Evolutionary conservation across 1,140 invertebrate species (phyloP).

Genomic region (Lepidurus packardi): DNA sequence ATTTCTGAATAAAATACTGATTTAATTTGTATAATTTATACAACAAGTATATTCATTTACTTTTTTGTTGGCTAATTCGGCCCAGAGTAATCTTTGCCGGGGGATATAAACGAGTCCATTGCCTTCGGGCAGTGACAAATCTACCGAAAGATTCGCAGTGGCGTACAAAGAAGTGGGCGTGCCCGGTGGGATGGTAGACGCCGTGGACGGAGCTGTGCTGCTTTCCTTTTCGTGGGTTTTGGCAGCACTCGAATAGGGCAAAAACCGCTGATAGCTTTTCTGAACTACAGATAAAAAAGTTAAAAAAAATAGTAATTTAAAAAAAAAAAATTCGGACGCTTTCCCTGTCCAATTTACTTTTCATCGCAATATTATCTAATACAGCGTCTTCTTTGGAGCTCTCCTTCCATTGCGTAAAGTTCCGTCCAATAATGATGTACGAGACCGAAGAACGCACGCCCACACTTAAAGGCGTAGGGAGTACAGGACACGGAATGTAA

Average conservation of each 20-base stretch:
- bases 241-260: slow-evolving; percentile 42
- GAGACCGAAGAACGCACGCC: background rate
- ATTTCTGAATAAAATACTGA: too few relatives aligned
- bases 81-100: slow-evolving; percentile 59
- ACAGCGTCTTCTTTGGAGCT: slow-evolving; percentile 23
- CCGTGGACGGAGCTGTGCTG: background rate
- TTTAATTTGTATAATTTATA: too few relatives aligned
- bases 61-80: slow-evolving; percentile 54
- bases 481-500: slow-evolving; percentile 21
- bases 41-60: slow-evolving; percentile 43
- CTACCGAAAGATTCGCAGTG: slow-evolving; percentile 22
- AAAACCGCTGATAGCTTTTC: slow-evolving; percentile 57
- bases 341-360: background rate
- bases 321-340: slow-evolving; percentile 32
- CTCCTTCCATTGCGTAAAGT: slow-evolving; percentile 58
- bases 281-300: slow-evolving; percentile 45
- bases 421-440: slow-evolving; percentile 57
- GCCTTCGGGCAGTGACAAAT: slow-evolving; percentile 28
- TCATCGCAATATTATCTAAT: slow-evolving; percentile 2
- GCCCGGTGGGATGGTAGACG: slow-evolving; percentile 21
- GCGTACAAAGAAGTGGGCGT: background rate
- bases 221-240: slow-evolving; percentile 10
- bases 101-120: slow-evolving; percentile 52
- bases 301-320: background rate
- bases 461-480: slow-evolving; percentile 1